These are phyloP conservation scores for Microcebus griseorufus DNA, from an alignment of 2,113 vertebrate genomes.

Conservation along the genomic window DNA sequence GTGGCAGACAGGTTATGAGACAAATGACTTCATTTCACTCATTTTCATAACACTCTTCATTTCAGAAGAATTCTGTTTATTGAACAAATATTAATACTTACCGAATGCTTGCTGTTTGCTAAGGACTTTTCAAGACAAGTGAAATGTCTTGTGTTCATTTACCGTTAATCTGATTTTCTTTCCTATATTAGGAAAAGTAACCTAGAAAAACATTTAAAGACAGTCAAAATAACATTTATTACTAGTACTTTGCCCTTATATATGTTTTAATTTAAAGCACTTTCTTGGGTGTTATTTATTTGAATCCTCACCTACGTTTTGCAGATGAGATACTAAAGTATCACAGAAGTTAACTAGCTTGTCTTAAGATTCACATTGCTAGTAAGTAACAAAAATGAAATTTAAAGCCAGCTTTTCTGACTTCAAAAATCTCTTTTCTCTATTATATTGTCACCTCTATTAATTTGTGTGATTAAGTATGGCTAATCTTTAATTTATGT, in stretches of 20 bases:
- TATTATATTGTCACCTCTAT: not conserved
- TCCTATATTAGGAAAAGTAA: not conserved
- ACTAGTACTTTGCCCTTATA: not conserved
- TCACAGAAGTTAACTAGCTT: not conserved
- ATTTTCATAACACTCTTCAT: not conserved
- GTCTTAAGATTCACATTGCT: not conserved
- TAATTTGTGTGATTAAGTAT: not conserved
- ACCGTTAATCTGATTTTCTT: not conserved
- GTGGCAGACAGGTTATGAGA: not conserved
- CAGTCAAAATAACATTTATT: not conserved
- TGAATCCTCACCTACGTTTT: not conserved
- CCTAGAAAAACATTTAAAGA: not conserved
- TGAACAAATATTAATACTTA: not conserved
- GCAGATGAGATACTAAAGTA: not conserved
- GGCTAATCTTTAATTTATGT: conserved; percentile 21
- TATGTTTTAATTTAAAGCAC: not conserved
- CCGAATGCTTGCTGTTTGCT: not conserved
- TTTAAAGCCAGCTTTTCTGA: not conserved
- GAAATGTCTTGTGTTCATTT: not conserved
- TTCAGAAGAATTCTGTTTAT: not conserved
- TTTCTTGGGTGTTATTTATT: not conserved
- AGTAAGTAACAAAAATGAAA: not conserved
- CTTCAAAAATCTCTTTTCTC: not conserved
- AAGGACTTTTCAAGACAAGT: not conserved
- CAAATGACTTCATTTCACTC: not conserved